phyloP scores from a whole-genome alignment of 2,113 vertebrate species.

The Eira barbara region DNA sequence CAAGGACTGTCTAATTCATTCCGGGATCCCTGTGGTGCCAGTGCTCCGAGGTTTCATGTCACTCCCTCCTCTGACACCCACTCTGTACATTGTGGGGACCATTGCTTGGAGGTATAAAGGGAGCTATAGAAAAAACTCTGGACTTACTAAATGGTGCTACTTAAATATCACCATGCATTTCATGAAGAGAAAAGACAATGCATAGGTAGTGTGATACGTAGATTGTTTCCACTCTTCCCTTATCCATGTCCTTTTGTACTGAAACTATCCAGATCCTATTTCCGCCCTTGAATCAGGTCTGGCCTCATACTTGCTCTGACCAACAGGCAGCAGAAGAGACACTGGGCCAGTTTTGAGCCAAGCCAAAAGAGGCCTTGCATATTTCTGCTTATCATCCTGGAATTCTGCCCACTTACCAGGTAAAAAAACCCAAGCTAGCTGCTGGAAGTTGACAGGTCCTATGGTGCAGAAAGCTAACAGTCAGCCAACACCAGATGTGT shows the following conservation, averaged over 20 bases:
- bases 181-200: background rate
- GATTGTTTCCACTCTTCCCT: background rate
- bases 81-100: background rate
- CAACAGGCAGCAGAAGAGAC: background rate
- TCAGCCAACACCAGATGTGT: background rate
- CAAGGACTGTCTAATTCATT: background rate
- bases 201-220: background rate
- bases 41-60: background rate
- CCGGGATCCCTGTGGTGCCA: background rate
- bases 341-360: background rate
- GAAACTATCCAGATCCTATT: background rate
- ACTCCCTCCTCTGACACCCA: background rate
- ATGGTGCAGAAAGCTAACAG: background rate
- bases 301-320: background rate
- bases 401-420: background rate
- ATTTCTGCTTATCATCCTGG: background rate
- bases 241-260: background rate
- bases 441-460: background rate
- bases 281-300: background rate
- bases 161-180: background rate
- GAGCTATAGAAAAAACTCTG: background rate
- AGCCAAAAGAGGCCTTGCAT: background rate
- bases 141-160: background rate
- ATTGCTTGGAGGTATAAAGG: background rate
- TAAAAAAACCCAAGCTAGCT: background rate